These are phyloP conservation scores for Pampus argenteus DNA, from an alignment of 2,797 vertebrate species.

Conservation along the genomic window DNA sequence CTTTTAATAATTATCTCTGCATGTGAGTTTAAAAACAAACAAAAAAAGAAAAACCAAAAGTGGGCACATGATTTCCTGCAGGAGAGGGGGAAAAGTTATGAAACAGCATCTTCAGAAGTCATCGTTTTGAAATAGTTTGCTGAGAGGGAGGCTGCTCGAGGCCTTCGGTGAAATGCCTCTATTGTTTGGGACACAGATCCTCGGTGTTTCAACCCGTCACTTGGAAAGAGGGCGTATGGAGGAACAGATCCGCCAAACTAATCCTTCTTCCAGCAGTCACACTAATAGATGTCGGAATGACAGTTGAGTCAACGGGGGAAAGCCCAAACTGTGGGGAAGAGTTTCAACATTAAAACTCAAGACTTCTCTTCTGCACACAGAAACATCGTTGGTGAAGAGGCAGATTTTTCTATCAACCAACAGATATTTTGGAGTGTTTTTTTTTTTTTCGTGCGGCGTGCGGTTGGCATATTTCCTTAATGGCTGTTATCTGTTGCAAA, in stretches of 20 bases:
- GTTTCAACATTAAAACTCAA: conserved; percentile 3
- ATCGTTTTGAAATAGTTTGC: conserved; percentile 63
- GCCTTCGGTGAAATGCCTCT: conserved; percentile 56
- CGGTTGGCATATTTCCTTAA: conserved; percentile 4
- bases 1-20: conserved; percentile 22
- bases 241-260: conserved; percentile 28
- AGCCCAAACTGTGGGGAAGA: neutral
- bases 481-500: neutral
- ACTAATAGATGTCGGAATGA: too few species aligned
- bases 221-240: conserved; percentile 41
- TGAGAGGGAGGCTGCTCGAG: conserved; percentile 60
- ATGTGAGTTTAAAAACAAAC: conserved; percentile 6
- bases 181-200: conserved; percentile 71
- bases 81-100: conserved; percentile 39
- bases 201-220: conserved; percentile 55
- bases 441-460: neutral
- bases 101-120: conserved; percentile 58
- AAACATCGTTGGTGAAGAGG: neutral
- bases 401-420: neutral
- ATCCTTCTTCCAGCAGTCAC: conserved; percentile 14
- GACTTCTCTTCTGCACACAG: neutral
- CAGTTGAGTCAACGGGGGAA: neutral
- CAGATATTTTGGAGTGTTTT: conserved; percentile 26
- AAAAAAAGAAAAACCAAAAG: too few species aligned
- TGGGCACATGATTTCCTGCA: conserved; percentile 8